phyloP scores from a whole-genome alignment of 2,797 vertebrate species.

The Lates japonicus region DNA sequence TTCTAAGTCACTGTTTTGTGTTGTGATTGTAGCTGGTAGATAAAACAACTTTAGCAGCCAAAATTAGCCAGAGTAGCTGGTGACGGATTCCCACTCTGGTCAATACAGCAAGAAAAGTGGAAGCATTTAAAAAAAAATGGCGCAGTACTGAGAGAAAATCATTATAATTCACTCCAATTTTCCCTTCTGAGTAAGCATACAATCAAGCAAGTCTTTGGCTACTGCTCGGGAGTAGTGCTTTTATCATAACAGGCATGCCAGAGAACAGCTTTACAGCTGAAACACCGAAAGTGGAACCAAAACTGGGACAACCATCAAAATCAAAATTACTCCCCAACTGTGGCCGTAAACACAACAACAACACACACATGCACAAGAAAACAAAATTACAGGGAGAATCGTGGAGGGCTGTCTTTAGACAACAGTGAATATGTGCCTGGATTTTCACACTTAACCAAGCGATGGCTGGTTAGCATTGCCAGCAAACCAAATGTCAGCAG shows the following conservation, averaged over 20 bases:
- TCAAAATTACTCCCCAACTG: constrained; percentile 17
- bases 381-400: constrained; percentile 27
- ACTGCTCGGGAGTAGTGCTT: constrained; percentile 8
- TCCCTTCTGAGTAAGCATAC: background rate
- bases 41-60: constrained; percentile 10
- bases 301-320: constrained; percentile 24
- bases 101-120: constrained; percentile 7
- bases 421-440: constrained; percentile 32
- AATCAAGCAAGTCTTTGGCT: constrained; percentile 28
- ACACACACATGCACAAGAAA: background rate
- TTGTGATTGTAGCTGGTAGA: constrained; percentile 8
- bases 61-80: background rate
- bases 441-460: constrained; percentile 42
- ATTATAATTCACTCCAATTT: constrained; percentile 23
- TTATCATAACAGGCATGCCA: constrained; percentile 14
- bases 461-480: constrained; percentile 45
- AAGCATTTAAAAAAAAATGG: background rate
- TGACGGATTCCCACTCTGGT: constrained; percentile 14
- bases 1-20: background rate
- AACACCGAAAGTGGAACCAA: constrained; percentile 24
- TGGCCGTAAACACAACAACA: constrained; percentile 20
- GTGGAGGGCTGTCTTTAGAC: constrained; percentile 27
- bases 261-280: constrained; percentile 20
- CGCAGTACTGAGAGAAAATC: constrained; percentile 3
- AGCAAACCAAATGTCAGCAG: constrained; percentile 55